Evolutionary conservation across 2,797 vertebrate species (phyloP).

Genomic region (Antrozous pallidus): DNA sequence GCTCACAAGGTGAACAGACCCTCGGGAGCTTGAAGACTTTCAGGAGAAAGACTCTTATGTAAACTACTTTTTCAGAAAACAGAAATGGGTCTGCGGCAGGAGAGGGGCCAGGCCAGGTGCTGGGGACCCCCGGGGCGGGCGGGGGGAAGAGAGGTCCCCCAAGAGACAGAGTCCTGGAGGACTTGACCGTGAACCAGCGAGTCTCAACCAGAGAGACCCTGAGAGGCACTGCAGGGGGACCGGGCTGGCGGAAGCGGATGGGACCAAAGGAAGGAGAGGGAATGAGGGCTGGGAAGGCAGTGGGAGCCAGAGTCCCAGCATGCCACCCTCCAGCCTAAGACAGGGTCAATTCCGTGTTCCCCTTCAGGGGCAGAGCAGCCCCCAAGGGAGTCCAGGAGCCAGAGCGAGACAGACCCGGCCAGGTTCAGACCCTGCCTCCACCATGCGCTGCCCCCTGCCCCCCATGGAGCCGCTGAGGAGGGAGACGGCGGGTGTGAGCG

Average conservation of each 20-base stretch:
- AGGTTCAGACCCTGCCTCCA: not conserved
- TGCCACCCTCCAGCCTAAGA: not conserved
- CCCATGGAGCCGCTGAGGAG: not conserved
- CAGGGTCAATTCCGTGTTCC: not conserved
- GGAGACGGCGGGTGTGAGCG: too few relatives aligned
- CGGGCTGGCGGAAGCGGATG: too few relatives aligned
- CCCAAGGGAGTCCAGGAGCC: not conserved
- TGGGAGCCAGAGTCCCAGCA: not conserved
- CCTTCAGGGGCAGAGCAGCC: not conserved
- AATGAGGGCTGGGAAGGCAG: accelerated
- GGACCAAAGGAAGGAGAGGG: not conserved
- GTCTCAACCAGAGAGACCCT: not conserved
- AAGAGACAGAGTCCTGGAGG: not conserved
- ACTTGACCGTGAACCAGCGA: accelerated
- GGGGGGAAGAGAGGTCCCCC: not conserved
- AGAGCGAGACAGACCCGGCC: not conserved
- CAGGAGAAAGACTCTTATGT: accelerated
- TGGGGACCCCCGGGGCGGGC: not conserved
- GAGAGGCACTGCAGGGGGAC: not conserved
- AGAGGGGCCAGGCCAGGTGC: not conserved
- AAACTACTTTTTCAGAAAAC: not conserved
- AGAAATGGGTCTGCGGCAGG: not conserved
- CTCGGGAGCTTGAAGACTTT: not conserved
- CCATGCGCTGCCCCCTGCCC: too few relatives aligned
- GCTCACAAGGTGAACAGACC: not conserved